phyloP scores from a whole-genome alignment of 2,888 invertebrate species.

The Drosophila cognata region DNA sequence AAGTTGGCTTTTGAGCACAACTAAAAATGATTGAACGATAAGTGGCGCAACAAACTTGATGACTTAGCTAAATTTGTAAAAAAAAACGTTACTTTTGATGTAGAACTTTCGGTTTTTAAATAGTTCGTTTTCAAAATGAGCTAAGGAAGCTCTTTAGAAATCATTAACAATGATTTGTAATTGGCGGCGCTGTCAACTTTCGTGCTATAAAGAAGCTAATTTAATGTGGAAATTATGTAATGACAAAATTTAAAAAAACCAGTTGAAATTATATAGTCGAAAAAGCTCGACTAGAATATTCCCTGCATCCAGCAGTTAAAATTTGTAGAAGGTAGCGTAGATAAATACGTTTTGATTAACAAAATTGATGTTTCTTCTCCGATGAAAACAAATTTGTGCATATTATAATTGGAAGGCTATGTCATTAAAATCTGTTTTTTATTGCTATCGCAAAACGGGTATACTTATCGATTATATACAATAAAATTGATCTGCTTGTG shows the following conservation, averaged over 20 bases:
- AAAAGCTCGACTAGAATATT: not conserved
- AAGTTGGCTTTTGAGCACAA: constrained; percentile 15
- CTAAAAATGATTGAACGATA: constrained; percentile 1
- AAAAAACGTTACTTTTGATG: not conserved
- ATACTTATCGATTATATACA: not conserved
- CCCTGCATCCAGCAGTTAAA: not conserved
- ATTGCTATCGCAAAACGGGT: not conserved
- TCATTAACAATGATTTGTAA: not conserved
- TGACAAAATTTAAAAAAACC: not conserved
- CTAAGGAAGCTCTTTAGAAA: not conserved
- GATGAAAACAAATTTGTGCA: not conserved
- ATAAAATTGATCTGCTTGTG: not conserved
- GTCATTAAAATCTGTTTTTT: not conserved
- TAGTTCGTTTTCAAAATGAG: not conserved
- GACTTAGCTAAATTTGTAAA: not conserved
- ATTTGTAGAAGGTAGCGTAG: not conserved
- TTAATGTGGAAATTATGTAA: not conserved
- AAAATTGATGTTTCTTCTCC: not conserved
- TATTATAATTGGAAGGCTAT: not conserved
- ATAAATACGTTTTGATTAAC: no score
- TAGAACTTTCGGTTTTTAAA: not conserved
- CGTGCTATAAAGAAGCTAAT: not conserved
- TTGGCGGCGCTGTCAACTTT: not conserved
- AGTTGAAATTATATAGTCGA: not conserved
- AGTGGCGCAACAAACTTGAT: constrained; percentile 2